Base-by-base conservation (phyloP, 2,113 vertebrate species). In the Amia ocellicauda region DNA sequence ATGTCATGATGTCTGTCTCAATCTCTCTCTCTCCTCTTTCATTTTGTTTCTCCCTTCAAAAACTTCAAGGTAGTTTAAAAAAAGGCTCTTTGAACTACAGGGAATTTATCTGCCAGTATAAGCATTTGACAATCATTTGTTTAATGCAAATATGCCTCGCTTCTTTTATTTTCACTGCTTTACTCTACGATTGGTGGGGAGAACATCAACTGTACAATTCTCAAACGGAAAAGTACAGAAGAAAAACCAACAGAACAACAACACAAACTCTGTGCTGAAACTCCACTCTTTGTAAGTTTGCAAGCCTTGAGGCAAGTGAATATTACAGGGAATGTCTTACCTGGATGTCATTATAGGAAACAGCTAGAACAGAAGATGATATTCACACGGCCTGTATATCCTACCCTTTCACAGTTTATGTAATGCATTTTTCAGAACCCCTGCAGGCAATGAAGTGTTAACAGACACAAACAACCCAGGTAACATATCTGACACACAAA, bases 161-260 rank as follows among this genome's bases (percentile, higher is more conserved):
- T 23, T 58, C 52, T 28, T 29, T 23, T 29, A 26, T 43, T 20
- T 42, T 17, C 16, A 16, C 0, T 24, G 49, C 5, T 54, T 40
- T 53, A 31, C 9, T 22, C 54, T 17, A 41, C 40, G 20, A 26
- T 42, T 41, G n/a, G 20, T 42, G 61, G 36, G 4, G 23, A 55
- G 10, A 23, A 63, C 57, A 43, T 26, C 36, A 58, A 28, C 36
- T 22, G 22, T 2, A n/a, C 11, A 47, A 20, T 27, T 66, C 56
- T 52, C 59, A 42, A 57, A 64, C 3, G 23, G 13, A 53, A 42
- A 66, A 58, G 36, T 47, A n/a, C n/a, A n/a, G n/a, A n/a, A n/a
- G n/a, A 16, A 47, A 47, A 47, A 4, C 5, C 7, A 17, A 47
- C 14, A 36, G 5, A 47, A 47, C 7, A 47, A n/a, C n/a, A n/a